Evolutionary conservation across 2,113 vertebrate species (phyloP).

Genomic region (Otocyon megalotis): DNA sequence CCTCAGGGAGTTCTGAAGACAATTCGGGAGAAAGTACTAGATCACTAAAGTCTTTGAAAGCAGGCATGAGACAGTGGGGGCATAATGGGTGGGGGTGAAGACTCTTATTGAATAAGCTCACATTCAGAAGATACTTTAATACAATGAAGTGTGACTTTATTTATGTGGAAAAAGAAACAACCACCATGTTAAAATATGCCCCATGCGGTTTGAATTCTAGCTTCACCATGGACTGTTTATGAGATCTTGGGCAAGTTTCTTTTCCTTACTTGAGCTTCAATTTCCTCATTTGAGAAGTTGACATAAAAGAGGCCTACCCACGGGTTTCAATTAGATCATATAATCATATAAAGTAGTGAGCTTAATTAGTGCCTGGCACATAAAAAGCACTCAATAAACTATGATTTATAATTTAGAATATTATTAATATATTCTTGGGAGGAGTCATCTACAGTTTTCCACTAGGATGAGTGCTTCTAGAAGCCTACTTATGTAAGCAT

Average conservation of each 20-base stretch:
- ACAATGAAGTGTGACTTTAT: not conserved
- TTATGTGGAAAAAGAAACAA: not conserved
- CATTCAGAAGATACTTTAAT: not conserved
- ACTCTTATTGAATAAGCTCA: not conserved
- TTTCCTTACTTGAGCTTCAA: slow-evolving; percentile 32
- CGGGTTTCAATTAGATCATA: not conserved
- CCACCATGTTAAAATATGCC: not conserved
- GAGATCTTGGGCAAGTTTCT: not conserved
- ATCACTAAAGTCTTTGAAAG: not conserved
- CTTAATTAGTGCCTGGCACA: not conserved
- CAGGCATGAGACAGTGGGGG: not conserved
- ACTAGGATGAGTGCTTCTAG: slow-evolving; percentile 1
- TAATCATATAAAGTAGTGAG: not conserved
- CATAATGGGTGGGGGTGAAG: not conserved
- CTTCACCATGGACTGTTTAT: not conserved
- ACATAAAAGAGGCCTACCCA: not conserved
- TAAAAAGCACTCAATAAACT: not conserved
- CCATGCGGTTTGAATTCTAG: not conserved
- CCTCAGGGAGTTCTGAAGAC: not conserved
- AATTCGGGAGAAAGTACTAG: not conserved
- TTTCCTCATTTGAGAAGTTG: not conserved
- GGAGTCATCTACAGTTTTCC: not conserved
- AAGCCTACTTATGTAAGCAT: slow-evolving; percentile 17
- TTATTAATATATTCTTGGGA: not conserved
- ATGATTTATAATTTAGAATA: slow-evolving; percentile 9